phyloP scores from a whole-genome alignment of 37 sponge, comb jelly and placozoan species.

The Geodia barretti region DNA sequence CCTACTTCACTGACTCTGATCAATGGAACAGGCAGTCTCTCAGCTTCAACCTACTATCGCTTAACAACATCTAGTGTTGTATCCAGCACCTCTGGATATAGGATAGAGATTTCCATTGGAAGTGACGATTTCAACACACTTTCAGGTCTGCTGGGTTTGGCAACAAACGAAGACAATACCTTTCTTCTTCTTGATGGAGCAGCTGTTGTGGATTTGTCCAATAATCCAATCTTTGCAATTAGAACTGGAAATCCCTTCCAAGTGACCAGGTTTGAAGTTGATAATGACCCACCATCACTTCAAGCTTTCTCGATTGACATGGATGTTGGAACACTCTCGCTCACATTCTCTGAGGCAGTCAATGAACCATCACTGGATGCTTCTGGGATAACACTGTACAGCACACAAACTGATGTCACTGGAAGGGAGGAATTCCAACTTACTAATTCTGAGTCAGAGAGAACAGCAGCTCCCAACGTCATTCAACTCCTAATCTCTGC shows the following conservation, averaged over 20 bases:
- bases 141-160: conserved; percentile 44
- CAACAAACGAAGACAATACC: conserved; percentile 59
- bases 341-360: conserved; percentile 84
- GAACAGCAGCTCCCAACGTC: conserved; percentile 28
- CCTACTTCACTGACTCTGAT: conserved; percentile 57
- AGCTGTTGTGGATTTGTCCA: conserved; percentile 63
- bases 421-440: conserved; percentile 30
- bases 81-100: conserved; percentile 24
- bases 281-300: conserved; percentile 60
- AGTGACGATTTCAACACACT: conserved; percentile 57
- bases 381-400: conserved; percentile 69
- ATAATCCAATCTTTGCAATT: conserved; percentile 68
- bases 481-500: conserved; percentile 36
- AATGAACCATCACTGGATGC: conserved; percentile 38
- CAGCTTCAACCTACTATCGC: conserved; percentile 31
- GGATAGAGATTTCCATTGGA: conserved; percentile 54
- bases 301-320: conserved; percentile 63
- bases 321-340: conserved; percentile 55
- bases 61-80: conserved; percentile 55
- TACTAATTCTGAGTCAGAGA: conserved; percentile 13
- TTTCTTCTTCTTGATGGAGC: conserved; percentile 53
- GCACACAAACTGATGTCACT: conserved; percentile 7
- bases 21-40: conserved; percentile 28
- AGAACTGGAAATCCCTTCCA: conserved; percentile 52
- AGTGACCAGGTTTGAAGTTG: conserved; percentile 65